Evolutionary conservation across 1,140 invertebrate genomes (phyloP).

Genomic region (Callitettix versicolor): DNA sequence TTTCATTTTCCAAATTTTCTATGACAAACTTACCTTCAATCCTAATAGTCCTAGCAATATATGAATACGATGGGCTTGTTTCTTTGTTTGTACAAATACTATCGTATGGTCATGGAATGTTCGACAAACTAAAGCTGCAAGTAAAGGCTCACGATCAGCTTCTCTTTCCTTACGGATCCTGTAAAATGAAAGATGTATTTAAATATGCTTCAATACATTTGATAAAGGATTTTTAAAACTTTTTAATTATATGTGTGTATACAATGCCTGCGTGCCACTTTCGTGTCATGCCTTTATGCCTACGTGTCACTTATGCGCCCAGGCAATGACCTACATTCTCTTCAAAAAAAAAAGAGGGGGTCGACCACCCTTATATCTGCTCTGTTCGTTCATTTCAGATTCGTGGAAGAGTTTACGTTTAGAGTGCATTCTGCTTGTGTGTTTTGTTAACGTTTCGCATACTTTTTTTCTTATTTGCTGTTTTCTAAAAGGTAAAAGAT

Average conservation of each 20-base stretch:
- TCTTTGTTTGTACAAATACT: conserved; percentile 94
- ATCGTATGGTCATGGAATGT: conserved; percentile 89
- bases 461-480: too few relatives aligned
- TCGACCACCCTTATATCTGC: too few relatives aligned
- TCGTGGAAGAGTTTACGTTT: too few relatives aligned
- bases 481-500: too few relatives aligned
- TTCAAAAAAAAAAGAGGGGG: too few relatives aligned
- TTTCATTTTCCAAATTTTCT: too few relatives aligned
- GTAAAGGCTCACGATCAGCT: conserved; percentile 79
- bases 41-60: conserved; percentile 83
- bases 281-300: too few relatives aligned
- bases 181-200: not conserved
- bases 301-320: too few relatives aligned
- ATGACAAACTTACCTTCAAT: conserved; percentile 50
- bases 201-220: too few relatives aligned
- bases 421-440: too few relatives aligned
- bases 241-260: not conserved
- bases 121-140: conserved; percentile 81
- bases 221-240: conserved; percentile 3
- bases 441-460: not conserved
- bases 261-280: not conserved
- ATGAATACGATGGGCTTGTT: conserved; percentile 83
- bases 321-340: too few relatives aligned
- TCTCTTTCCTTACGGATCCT: conserved; percentile 69
- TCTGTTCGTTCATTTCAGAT: too few relatives aligned